Percentiles rank a stretch among this genome's conserved stretches.
Conservation (phyloP, 2,888 invertebrate species). For the Synanthedon andrenaeformis region DNA sequence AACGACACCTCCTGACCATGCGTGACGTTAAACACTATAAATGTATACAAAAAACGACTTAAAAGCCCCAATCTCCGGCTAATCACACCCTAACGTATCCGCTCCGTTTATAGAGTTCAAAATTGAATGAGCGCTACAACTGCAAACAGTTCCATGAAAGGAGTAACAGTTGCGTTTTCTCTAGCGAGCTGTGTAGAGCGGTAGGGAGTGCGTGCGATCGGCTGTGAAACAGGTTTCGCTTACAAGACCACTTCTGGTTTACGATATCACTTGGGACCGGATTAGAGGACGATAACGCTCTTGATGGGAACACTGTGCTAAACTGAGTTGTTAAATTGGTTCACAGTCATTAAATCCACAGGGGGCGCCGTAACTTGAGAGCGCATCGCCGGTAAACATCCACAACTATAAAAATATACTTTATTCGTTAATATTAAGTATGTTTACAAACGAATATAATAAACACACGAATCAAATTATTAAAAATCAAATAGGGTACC, state of each 20-base stretch:
- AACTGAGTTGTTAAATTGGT: conserved; percentile 52
- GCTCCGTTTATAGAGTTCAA: conserved; percentile 23
- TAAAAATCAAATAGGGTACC: no score
- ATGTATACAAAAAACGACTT: conserved; percentile 30
- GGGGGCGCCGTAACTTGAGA: conserved; percentile 34
- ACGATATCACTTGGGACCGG: conserved; percentile 61
- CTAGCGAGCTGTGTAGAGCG: conserved; percentile 26
- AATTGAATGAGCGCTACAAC: conserved; percentile 18
- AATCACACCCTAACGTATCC: background rate
- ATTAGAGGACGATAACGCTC: conserved; percentile 62
- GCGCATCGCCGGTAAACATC: conserved; percentile 28
- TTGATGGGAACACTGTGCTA: conserved; percentile 55
- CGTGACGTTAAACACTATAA: conserved; percentile 48
- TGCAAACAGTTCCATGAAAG: conserved; percentile 25
- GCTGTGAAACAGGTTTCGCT: conserved; percentile 54
- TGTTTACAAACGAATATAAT: no score
- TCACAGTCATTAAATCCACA: conserved; percentile 43
- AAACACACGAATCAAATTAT: no score
- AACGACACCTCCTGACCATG: conserved; percentile 62
- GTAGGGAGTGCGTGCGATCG: conserved; percentile 48
- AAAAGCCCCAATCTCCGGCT: conserved; percentile 13
- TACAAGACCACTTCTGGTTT: conserved; percentile 62
- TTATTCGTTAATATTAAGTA: conserved; percentile 5
- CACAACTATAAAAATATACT: conserved; percentile 17
- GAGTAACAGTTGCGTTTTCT: conserved; percentile 20